These are phyloP conservation scores for Sorex araneus DNA, from an alignment of 2,113 vertebrate species.

Conservation along the genomic window DNA sequence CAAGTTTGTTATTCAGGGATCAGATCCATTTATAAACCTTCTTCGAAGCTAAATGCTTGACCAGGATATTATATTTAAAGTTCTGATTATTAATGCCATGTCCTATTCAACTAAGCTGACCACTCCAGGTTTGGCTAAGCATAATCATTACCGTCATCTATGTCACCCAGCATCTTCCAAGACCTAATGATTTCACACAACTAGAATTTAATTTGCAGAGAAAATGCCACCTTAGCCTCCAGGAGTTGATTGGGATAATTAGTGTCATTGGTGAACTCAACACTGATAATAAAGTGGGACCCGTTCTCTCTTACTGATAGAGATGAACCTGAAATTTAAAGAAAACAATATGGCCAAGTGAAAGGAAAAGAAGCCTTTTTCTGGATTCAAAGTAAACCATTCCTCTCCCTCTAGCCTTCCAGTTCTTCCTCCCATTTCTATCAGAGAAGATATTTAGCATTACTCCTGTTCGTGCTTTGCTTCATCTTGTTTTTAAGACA, in stretches of 20 bases:
- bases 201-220: constrained; percentile 68
- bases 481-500: constrained; percentile 72
- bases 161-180: constrained; percentile 42
- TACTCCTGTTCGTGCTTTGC: constrained; percentile 26
- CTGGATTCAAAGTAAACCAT: constrained; percentile 54
- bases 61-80: background rate
- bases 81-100: constrained; percentile 1
- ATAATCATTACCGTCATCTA: background rate
- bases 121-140: constrained; percentile 28
- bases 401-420: background rate
- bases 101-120: constrained; percentile 35
- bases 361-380: constrained; percentile 57
- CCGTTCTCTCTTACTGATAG: background rate
- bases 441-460: constrained; percentile 22
- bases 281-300: background rate
- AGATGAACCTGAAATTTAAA: background rate
- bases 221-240: constrained; percentile 38
- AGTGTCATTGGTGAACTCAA: constrained; percentile 6
- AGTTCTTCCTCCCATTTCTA: constrained; percentile 26
- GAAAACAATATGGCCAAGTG: constrained; percentile 42
- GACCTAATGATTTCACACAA: constrained; percentile 57
- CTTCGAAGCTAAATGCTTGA: background rate
- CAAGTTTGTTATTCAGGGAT: background rate
- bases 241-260: constrained; percentile 14
- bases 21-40: background rate